Evolutionary conservation across 2,797 vertebrate genomes (phyloP), one percentile per base, ranked within the genome.

Genomic region (Microctenopoma lineatum): DNA sequence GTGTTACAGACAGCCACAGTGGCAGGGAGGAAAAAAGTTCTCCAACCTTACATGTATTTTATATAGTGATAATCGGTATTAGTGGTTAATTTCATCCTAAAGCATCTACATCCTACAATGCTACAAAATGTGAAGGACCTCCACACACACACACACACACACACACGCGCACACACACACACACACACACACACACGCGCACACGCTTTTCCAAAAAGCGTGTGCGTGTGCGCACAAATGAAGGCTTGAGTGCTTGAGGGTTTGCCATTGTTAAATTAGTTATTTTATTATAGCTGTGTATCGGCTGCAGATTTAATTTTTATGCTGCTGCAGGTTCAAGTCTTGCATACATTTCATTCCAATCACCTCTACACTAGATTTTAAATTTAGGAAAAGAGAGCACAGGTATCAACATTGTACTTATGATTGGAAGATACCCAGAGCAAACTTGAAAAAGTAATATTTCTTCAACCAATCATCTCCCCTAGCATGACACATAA

Each of bases 11-110:
- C 53, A 77, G 46, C 55, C 14, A 45, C 29, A 56, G n/a, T 47
- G 27, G 44, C 57, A 39, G 32, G 21, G 65, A 68, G 59, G 48
- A 59, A 68, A 75, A 68, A 79, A 77, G 50, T 73, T 80, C 48
- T 61, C 50, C 14, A 59, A 44, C 51, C 65, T 67, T 32, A 50
- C 27, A 44, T 48, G 18, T 14, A 57, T 56, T 42, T 77, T 2
- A 48, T 47, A 10, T 55, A 29, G 18, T 1, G 42, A 52, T 42
- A 44, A 66, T 39, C 16, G 16, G 15, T 42, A 39, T 25, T 15
- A 8, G 14, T 27, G 41, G 15, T 51, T 57, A 5, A 66, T 66
- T 58, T 75, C 25, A 63, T 53, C 15, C 9, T 42, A 18, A n/a
- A 21, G 21, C 21, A 21, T 21, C 21, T 21, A 21, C 21, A 21